phyloP scores from a whole-genome alignment of 2,797 vertebrate species.

The Thunnus albacares region DNA sequence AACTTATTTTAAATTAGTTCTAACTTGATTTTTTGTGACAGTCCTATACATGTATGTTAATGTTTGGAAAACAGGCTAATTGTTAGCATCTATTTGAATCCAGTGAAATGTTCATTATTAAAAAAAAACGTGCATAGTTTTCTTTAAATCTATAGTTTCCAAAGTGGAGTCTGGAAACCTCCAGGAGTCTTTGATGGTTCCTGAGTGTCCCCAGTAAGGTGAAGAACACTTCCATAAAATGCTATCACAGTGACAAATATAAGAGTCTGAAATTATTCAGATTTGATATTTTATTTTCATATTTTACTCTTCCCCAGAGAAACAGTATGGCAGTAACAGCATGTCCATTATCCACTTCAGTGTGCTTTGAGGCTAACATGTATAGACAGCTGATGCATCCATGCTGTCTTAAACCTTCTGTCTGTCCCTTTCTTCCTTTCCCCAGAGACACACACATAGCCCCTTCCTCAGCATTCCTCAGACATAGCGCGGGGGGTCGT shows the following conservation, averaged over 20 bases:
- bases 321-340: background rate
- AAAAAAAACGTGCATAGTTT: too few relatives aligned
- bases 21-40: too few relatives aligned
- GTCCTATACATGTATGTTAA: background rate
- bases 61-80: background rate
- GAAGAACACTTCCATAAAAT: too few relatives aligned
- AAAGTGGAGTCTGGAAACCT: too few relatives aligned
- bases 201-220: too few relatives aligned
- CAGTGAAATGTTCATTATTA: too few relatives aligned
- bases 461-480: constrained; percentile 51
- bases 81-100: too few relatives aligned
- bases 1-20: background rate
- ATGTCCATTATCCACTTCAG: constrained; percentile 15
- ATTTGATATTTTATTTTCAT: background rate
- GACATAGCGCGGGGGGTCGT: constrained; percentile 21
- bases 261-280: background rate
- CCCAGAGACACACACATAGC: constrained; percentile 21
- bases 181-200: too few relatives aligned
- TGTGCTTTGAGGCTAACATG: constrained; percentile 38
- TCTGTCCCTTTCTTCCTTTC: constrained; percentile 25
- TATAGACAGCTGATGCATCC: constrained; percentile 35
- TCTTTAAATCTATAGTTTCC: too few relatives aligned
- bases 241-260: too few relatives aligned
- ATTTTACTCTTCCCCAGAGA: background rate
- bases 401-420: constrained; percentile 24